Base-by-base conservation (phyloP, 2,888 invertebrate species). In the Pycnomerus fuliginosus region DNA sequence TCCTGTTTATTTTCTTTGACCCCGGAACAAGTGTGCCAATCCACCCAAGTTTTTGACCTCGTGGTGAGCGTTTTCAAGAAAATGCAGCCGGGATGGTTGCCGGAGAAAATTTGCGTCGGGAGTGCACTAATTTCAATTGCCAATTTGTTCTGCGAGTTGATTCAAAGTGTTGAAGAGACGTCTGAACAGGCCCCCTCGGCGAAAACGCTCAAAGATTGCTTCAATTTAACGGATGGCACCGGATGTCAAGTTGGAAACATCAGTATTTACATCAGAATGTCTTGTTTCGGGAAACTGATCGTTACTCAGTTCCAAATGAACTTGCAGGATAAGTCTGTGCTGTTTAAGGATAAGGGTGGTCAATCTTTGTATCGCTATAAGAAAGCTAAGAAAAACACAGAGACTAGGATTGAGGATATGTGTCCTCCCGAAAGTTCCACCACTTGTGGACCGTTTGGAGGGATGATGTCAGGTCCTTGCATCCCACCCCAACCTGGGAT, bases 1-100 rank as follows among this genome's bases (percentile, higher is more conserved):
- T 84, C 84, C 1, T 83, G 83, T 54, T 69, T 84, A n/a, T 84
- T 84, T 60, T 82, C 82, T 0, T 65, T 84, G 2, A 77, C 79
- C 15, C 74, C 78, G 27, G 54, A 64, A 3, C 78, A 80, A 16
- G 77, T 83, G 1, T 60, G 61, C n/a, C 67, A 72, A 27, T 79
- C 79, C 1, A 68, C 78, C 59, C 68, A 68, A 39, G 74, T 74
- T 29, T 83, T 83, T 56, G 80, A 80, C 1, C 64, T 84, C 2
- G 73, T 71, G 35, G 72, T 83, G 35, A 70, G 74, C 1, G 77
- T 84, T 0, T 78, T 74, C 56, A 83, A 80, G 57, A 78, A 78
- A 35, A 73, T 83, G 51, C 80, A 80, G 13, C 78, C 80, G 8
- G 82, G 79, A 7, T 80, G 80, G 44, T 62, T 82, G 12, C 83